Evolutionary conservation across 2,113 vertebrate genomes (phyloP).

Genomic region (Xerus inauris): DNA sequence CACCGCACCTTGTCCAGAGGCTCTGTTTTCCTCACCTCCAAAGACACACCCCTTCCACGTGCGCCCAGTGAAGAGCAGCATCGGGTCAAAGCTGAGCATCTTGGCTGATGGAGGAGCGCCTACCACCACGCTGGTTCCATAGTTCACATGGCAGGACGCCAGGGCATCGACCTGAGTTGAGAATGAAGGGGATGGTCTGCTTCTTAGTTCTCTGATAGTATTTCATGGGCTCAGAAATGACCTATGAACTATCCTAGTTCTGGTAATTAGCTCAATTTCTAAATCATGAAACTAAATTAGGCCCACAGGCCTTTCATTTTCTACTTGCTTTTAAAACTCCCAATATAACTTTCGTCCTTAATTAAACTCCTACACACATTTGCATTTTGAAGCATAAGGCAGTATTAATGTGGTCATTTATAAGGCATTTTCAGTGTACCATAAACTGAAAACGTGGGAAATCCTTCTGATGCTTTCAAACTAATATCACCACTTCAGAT

Average conservation of each 20-base stretch:
- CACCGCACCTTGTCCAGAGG: not conserved
- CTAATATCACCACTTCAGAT: not conserved
- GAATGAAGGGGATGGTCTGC: not conserved
- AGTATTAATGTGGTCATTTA: not conserved
- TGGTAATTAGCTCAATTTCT: not conserved
- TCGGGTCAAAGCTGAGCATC: constrained; percentile 82
- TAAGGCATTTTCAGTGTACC: not conserved
- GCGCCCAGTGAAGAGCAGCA: constrained; percentile 88
- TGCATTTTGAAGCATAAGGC: not conserved
- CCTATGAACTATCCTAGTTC: not conserved
- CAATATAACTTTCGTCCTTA: not conserved
- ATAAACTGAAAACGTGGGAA: not conserved
- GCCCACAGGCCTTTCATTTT: not conserved
- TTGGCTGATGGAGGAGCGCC: constrained; percentile 85
- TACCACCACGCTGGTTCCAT: constrained; percentile 88
- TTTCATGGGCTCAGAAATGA: not conserved
- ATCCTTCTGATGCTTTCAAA: not conserved
- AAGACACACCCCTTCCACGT: constrained; percentile 89
- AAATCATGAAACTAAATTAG: not conserved
- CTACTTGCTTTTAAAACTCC: not conserved
- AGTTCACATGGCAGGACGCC: constrained; percentile 67
- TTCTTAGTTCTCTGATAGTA: not conserved
- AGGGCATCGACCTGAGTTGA: constrained; percentile 67
- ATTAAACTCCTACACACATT: not conserved
- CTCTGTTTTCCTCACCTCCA: constrained; percentile 85